Percentiles rank a stretch among this genome's conserved stretches.
Evolutionary conservation across 2,888 invertebrate species (phyloP).

Genomic region (Dolomedes plantarius): DNA sequence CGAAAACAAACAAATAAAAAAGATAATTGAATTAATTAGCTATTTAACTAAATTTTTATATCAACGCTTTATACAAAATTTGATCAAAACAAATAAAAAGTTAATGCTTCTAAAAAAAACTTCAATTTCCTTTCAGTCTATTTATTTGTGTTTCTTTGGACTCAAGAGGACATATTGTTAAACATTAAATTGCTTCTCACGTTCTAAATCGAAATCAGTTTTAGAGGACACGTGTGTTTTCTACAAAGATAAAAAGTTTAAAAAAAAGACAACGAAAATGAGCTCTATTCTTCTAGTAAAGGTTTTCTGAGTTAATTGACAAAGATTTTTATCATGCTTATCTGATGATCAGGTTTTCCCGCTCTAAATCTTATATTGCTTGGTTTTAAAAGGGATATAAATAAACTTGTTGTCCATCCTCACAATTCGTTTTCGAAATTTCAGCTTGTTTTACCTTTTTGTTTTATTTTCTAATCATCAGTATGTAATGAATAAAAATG

Average conservation of each 20-base stretch:
- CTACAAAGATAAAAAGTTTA: not conserved
- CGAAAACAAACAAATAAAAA: no score
- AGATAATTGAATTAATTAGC: no score
- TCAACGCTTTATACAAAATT: no score
- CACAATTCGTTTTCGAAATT: no score
- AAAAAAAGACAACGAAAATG: not conserved
- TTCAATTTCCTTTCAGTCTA: not conserved
- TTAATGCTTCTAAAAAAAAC: no score
- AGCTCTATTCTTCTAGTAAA: not conserved
- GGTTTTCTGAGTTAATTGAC: not conserved
- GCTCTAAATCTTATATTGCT: not conserved
- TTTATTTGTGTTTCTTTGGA: not conserved
- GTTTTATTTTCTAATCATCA: no score
- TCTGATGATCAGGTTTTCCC: not conserved
- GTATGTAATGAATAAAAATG: no score
- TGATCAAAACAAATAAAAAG: no score
- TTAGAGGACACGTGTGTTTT: not conserved
- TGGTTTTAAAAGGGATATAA: no score
- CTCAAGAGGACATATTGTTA: not conserved
- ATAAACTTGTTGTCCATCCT: no score
- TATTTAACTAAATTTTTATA: no score
- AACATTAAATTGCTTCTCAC: constrained; percentile 4
- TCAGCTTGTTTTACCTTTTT: no score
- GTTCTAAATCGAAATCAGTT: constrained; percentile 5
- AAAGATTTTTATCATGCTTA: not conserved